Conservation (phyloP, 2,113 vertebrate species). For the Speoplatyrhinus poulsoni region DNA sequence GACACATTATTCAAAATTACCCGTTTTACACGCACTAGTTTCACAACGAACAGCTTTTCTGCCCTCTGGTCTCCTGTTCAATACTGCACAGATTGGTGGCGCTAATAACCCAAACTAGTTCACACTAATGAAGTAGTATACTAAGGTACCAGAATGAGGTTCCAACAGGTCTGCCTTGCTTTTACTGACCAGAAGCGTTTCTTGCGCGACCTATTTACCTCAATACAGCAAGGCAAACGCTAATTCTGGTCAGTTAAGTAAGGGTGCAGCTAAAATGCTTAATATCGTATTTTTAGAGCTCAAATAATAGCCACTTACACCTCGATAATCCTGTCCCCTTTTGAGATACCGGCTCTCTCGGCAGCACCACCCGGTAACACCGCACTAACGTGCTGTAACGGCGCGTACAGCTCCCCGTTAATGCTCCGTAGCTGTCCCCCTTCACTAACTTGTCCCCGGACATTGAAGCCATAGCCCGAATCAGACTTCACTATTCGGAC, state of each 20-base stretch:
- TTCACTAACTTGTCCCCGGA: conserved; percentile 95
- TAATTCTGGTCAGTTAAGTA: neutral
- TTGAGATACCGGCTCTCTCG: conserved; percentile 90
- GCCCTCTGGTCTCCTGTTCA: neutral
- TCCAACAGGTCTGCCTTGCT: neutral
- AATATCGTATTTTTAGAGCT: neutral
- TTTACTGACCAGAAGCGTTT: neutral
- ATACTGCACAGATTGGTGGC: neutral
- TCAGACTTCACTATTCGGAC: conserved; percentile 94
- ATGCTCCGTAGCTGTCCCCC: conserved; percentile 96
- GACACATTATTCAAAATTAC: too few relatives aligned
- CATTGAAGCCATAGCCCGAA: conserved; percentile 95
- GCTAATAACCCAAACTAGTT: neutral
- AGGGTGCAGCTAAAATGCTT: neutral
- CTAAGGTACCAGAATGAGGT: neutral
- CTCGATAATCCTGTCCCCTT: conserved; percentile 92
- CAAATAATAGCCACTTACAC: conserved; percentile 82
- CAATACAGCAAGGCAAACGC: too few relatives aligned
- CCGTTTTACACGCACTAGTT: conserved; percentile 55
- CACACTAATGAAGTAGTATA: neutral
- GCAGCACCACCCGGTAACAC: conserved; percentile 93
- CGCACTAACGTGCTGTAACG: conserved; percentile 95
- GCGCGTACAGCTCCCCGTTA: conserved; percentile 94
- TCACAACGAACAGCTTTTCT: conserved; percentile 54
- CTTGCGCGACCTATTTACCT: neutral